Evolutionary conservation across 2,113 vertebrate genomes (phyloP).

Genomic region (Ammodramus savannarum): DNA sequence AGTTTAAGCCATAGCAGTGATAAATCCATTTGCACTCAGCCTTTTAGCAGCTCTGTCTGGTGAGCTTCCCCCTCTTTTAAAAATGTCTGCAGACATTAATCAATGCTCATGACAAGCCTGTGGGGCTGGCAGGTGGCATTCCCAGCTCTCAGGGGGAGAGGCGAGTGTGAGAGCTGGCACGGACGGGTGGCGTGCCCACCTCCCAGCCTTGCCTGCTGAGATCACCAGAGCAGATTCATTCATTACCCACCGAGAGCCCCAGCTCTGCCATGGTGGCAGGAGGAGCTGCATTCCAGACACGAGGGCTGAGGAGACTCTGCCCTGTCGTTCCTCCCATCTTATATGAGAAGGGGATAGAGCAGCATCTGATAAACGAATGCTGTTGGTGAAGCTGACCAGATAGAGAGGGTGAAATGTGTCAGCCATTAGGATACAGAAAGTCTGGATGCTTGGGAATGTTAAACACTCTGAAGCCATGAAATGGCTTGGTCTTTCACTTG

Average conservation of each 20-base stretch:
- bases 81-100: slow-evolving; percentile 18
- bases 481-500: not conserved
- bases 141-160: not conserved
- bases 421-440: not conserved
- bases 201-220: slow-evolving; percentile 35
- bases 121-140: slow-evolving; percentile 49
- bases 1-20: not conserved
- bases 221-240: slow-evolving; percentile 1
- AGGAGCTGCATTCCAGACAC: not conserved
- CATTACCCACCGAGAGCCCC: not conserved
- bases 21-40: not conserved
- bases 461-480: accelerated
- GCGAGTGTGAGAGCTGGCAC: slow-evolving; percentile 40
- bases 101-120: slow-evolving; percentile 20
- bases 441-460: not conserved
- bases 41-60: not conserved
- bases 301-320: not conserved
- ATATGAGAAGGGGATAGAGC: not conserved
- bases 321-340: not conserved
- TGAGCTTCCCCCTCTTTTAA: not conserved
- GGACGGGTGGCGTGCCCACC: not conserved
- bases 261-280: not conserved
- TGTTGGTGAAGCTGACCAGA: not conserved
- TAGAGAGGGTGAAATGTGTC: not conserved
- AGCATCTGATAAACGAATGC: not conserved